Percentiles rank a stretch among this genome's conserved stretches.
Conservation (phyloP, 2,888 invertebrate genomes). For the Brenthis hecate region DNA sequence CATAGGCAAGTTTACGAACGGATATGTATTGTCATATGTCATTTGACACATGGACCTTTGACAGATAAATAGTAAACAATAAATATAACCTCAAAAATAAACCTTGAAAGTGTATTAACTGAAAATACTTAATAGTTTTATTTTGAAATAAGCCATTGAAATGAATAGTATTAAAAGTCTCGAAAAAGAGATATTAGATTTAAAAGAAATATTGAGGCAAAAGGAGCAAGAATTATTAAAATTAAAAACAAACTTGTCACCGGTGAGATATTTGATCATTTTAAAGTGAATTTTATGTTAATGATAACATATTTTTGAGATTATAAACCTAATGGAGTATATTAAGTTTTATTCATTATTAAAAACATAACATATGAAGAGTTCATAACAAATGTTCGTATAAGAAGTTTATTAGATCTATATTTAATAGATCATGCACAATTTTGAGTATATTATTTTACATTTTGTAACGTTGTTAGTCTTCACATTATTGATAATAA, state of each 20-base stretch:
- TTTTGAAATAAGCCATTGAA: neutral
- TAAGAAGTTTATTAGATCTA: too few relatives aligned
- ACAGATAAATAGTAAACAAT: conserved; percentile 9
- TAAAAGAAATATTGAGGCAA: conserved; percentile 66
- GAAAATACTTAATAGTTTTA: neutral
- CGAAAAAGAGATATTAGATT: conserved; percentile 73
- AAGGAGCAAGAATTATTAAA: conserved; percentile 77
- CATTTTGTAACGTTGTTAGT: too few relatives aligned
- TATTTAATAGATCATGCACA: too few relatives aligned
- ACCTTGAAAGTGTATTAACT: neutral
- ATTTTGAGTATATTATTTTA: too few relatives aligned
- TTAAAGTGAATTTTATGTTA: neutral
- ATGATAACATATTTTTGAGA: neutral
- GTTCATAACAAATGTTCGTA: too few relatives aligned
- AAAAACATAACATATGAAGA: too few relatives aligned
- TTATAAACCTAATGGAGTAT: too few relatives aligned
- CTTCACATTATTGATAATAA: too few relatives aligned
- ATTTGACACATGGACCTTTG: too few relatives aligned
- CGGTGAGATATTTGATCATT: conserved; percentile 46
- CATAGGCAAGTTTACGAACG: too few relatives aligned
- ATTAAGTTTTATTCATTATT: too few relatives aligned
- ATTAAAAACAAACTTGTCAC: conserved; percentile 63
- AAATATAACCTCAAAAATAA: neutral
- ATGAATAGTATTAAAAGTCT: conserved; percentile 61
- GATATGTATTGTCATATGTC: too few relatives aligned